Base-by-base conservation (phyloP, 1,140 invertebrate species). In the Caerostris extrusa region DNA sequence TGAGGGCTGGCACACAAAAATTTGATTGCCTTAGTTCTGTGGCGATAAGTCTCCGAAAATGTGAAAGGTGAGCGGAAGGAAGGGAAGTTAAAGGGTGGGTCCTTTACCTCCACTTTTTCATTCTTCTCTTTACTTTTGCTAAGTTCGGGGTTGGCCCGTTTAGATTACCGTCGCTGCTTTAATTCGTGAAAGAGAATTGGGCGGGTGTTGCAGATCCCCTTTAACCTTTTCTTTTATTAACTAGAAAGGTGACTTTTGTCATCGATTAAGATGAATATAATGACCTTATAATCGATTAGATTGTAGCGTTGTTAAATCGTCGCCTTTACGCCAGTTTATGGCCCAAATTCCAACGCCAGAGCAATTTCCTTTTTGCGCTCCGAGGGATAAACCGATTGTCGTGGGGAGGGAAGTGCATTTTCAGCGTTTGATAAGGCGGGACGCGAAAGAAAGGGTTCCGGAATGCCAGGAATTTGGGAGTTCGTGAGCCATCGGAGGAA, bases 221-320 rank as follows among this genome's bases (percentile, higher is more conserved):
- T 85, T 92, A 92, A 92, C 91, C 91, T 93, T 93, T 93, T 86
- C 82, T 93, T 93, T 93, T 93, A 93, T 93, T 93, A 93, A 93
- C 91, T 93, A 71, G 81, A 93, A 93, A 93, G 91, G 91, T 93
- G 91, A 93, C 91, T 93, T n/a, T 93, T 93, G 82, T 61, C 64
- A 93, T 93, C 83, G 91, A 93, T 93, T 93, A 93, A 83, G 81
- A 92, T 92, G 81, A 69, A 93, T 87, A 87, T 93, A 93, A 93
- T 93, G 83, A 58, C 61, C 83, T 93, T 86, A 86, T 93, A 93
- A 93, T 93, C 91, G 91, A 93, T 93, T 87, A 19, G 7, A 86
- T 64, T 90, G 53, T 56, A 85, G 57, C 82, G 82, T 85, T 58
- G 82, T 58, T 77, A 77, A 77, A 77, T 77, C 71, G 71, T 77